phyloP scores from a whole-genome alignment of 1,140 invertebrate genomes.

The Drosophila elegans region DNA sequence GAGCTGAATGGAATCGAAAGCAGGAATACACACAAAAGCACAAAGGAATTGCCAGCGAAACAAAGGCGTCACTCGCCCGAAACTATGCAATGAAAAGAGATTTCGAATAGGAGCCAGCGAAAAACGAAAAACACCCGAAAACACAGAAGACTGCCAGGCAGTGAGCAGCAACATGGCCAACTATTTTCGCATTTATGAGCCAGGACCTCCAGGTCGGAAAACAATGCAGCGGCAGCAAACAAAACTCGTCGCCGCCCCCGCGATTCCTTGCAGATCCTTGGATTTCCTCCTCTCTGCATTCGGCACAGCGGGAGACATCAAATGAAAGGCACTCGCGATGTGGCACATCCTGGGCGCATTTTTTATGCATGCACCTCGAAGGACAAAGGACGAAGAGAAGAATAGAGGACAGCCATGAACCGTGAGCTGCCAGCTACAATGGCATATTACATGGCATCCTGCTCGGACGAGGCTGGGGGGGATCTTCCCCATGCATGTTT shows the following conservation, averaged over 20 bases:
- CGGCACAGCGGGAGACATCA: conserved; percentile 63
- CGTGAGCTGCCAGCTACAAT: conserved; percentile 51
- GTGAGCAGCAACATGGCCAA: conserved; percentile 60
- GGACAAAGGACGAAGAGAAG: conserved; percentile 11
- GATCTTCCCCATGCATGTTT: conserved; percentile 65
- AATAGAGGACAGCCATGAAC: conserved; percentile 34
- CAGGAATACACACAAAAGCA: neutral
- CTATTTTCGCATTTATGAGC: conserved; percentile 80
- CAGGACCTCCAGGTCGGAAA: conserved; percentile 46
- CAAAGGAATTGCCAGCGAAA: conserved; percentile 31
- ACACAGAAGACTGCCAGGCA: conserved; percentile 19
- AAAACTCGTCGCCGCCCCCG: conserved; percentile 60
- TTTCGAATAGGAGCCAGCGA: conserved; percentile 37
- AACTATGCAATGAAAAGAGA: conserved; percentile 62
- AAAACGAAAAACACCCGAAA: conserved; percentile 22
- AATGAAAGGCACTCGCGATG: conserved; percentile 58
- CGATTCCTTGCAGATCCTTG: conserved; percentile 41
- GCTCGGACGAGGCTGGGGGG: conserved; percentile 21
- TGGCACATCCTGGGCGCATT: conserved; percentile 65
- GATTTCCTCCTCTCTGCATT: conserved; percentile 15
- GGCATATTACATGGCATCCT: conserved; percentile 70
- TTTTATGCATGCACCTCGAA: conserved; percentile 65
- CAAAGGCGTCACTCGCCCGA: conserved; percentile 36
- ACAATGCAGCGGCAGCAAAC: conserved; percentile 48
- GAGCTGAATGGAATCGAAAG: conserved; percentile 12